Evolutionary conservation across 2,888 invertebrate species (phyloP), one percentile per base, ranked within the genome.

Genomic region (Bedellia somnulentella): DNA sequence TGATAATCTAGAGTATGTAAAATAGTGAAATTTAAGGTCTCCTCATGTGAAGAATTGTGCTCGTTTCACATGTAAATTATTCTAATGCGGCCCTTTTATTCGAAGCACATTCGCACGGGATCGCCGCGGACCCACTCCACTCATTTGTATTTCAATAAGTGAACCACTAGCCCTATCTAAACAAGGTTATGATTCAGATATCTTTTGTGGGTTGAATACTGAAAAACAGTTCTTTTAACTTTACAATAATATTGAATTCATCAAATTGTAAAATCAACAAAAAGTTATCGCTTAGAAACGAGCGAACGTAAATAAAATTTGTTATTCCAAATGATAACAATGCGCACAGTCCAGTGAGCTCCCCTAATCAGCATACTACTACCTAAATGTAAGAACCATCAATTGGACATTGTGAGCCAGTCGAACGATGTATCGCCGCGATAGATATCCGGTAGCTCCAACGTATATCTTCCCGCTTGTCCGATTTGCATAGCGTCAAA

Each of bases 21-120:
- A 75, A 71, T 75, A 75, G 75, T 73, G 60, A 71, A 75, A 73
- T 75, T 71, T 73, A 71, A 73, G 70, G 67, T 55, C 70, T 64
- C 55, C 71, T 66, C 70, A 71, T 71, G 73, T 75, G 73, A 75
- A 75, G 71, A 71, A 75, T 73, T 71, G 71, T 62, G 61, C 55
- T 57, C 59, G 64, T 64, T 67, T 57, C 51, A 54, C 49, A 52
- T 54, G 56, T 66, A 68, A 76, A 73, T 75, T 75, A 76, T 76
- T 76, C 64, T 68, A 76, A 76, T 76, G 56, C 49, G 57, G 53
- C 66, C 73, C 73, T 60, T 75, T 75, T 76, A 76, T 76, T 76
- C 76, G 61, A 56, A 41, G 61, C 76, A 76, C 75, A 38, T 30
- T 30, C 35, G 31, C 25, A 15, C 28, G 13, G 29, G 23, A 31